phyloP scores from a whole-genome alignment of 2,888 invertebrate species.

The Ectropis crepuscularia region DNA sequence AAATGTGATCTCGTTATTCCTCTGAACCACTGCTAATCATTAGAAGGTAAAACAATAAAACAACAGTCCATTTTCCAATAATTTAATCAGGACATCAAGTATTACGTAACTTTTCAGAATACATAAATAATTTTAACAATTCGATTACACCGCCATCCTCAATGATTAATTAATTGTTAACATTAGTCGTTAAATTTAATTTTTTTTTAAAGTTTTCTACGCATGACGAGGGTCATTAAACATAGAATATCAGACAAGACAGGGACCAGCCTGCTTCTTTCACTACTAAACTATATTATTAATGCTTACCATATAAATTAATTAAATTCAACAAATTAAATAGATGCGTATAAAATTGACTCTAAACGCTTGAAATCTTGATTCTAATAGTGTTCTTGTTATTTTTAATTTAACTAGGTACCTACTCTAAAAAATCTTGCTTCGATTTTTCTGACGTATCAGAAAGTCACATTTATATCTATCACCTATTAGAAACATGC shows the following conservation, averaged over 20 bases:
- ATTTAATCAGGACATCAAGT: conserved; percentile 83
- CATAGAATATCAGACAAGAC: conserved; percentile 64
- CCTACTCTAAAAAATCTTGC: too few species aligned
- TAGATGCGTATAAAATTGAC: conserved; percentile 20
- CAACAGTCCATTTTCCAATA: conserved; percentile 64
- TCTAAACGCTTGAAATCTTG: conserved; percentile 5
- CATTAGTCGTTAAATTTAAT: conserved; percentile 50
- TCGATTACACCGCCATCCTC: conserved; percentile 66
- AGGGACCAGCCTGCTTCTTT: conserved; percentile 76
- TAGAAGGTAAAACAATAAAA: conserved; percentile 40
- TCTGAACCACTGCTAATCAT: background rate
- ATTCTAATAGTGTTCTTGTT: background rate
- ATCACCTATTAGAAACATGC: too few species aligned
- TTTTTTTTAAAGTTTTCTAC: conserved; percentile 51
- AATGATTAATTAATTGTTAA: conserved; percentile 46
- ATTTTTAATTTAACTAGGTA: too few species aligned
- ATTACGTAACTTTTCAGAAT: conserved; percentile 80
- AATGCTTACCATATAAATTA: conserved; percentile 36
- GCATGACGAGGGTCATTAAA: conserved; percentile 41
- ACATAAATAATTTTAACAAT: conserved; percentile 81
- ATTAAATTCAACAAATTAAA: conserved; percentile 24
- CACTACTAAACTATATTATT: conserved; percentile 53
- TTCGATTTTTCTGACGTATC: too few species aligned
- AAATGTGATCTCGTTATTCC: too few species aligned
- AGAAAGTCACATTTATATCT: too few species aligned